Evolutionary conservation across 2,888 invertebrate species (phyloP).

Genomic region (Geotrupes spiniger): DNA sequence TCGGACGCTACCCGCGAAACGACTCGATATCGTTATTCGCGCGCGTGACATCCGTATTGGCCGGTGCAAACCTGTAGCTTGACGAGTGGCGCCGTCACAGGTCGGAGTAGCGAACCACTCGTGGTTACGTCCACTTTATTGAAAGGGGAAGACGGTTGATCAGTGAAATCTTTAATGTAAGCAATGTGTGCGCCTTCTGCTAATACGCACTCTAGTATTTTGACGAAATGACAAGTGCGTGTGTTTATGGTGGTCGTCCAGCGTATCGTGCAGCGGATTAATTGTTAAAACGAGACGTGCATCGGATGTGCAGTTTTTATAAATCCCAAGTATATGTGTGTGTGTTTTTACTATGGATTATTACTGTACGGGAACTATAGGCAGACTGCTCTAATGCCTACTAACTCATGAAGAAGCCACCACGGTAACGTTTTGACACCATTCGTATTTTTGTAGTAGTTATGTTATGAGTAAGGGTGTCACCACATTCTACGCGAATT

Average conservation of each 20-base stretch:
- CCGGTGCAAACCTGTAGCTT: constrained; percentile 32
- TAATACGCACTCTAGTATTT: constrained; percentile 32
- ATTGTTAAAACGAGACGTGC: constrained; percentile 9
- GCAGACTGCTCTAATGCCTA: constrained; percentile 11
- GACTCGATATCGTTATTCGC: background rate
- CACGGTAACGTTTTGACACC: constrained; percentile 36
- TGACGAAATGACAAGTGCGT: constrained; percentile 39
- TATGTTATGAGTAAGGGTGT: constrained; percentile 8
- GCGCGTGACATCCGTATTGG: constrained; percentile 3
- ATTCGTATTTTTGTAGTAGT: constrained; percentile 16
- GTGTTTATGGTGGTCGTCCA: constrained; percentile 26
- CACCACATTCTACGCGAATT: constrained; percentile 4
- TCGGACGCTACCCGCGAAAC: too few species aligned
- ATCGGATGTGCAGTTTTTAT: background rate
- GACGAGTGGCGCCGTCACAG: constrained; percentile 46
- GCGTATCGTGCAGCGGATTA: constrained; percentile 17
- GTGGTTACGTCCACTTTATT: constrained; percentile 13
- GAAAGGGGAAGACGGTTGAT: constrained; percentile 47
- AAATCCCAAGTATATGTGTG: constrained; percentile 2
- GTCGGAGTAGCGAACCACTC: constrained; percentile 36
- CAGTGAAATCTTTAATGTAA: constrained; percentile 50
- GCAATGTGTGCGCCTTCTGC: constrained; percentile 40
- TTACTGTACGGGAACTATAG: background rate
- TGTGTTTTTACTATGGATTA: constrained; percentile 9
- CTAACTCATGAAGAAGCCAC: constrained; percentile 34